Base-by-base conservation (phyloP, 2,113 vertebrate species). In the Nansenia antarctica region DNA sequence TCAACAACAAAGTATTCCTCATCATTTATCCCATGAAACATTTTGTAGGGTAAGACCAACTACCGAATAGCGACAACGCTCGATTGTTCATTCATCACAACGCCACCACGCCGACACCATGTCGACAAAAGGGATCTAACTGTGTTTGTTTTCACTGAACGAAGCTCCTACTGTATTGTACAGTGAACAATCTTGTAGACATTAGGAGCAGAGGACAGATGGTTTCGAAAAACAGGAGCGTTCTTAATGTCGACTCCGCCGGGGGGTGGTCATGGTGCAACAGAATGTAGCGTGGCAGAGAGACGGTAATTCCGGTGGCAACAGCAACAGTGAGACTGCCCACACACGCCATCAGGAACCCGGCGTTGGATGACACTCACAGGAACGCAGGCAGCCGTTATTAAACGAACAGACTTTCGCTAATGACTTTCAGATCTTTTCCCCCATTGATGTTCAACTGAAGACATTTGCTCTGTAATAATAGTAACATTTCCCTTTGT, bases 201-300 rank as follows among this genome's bases (percentile, higher is more conserved):
- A 15, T n/a, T 5, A 11, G n/a, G 34, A 20, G n/a, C 29, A 14
- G 27, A 65, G 60, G 27, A 70, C 67, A 76, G 54, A 65, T 76
- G 67, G 55, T 18, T 18, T 1, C 14, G 34, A 58, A 42, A 54
- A 22, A 70, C 55, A 35, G 60, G n/a, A n/a, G 34, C 27, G 26
- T 47, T 45, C 65, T 76, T 70, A 65, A 70, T 54, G 49, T n/a
- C 42, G 52, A 34, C 34, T 30, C 54, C 65, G 73, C 62, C 39
- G 31, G 57, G 67, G 52, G n/a, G 52, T 52, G 52, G 65, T 34
- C 30, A 57, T 68, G 59, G 37, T 55, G 32, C 29, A n/a, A n/a
- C 42, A 60, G 24, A 11, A 20, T 18, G 22, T 20, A n/a, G 35
- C 18, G 27, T 69, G 37, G 26, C 15, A 60, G 37, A 45, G 27